Base-by-base conservation (phyloP, 1,140 invertebrate species). In the Drosophila pandora region DNA sequence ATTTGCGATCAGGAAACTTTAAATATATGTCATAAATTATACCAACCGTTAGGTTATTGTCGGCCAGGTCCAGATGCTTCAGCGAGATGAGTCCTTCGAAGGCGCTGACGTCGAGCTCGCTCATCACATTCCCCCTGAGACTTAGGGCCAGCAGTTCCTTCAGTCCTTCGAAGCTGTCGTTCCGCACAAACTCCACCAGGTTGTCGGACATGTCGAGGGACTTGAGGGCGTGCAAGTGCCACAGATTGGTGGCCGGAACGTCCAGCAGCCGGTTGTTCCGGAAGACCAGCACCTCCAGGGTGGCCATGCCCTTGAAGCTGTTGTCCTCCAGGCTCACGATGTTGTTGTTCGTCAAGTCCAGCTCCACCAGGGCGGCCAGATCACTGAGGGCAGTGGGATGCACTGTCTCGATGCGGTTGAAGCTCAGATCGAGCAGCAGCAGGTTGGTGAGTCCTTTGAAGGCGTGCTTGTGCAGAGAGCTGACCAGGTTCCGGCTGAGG, bases 331-430 rank as follows among this genome's bases (percentile, higher is more conserved):
- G 93, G 78, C 94, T 95, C 12, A 94, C 94, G 79, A 95, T 93
- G 48, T 94, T 94, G 90, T 98, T 98, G 67, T 95, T 94, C 47
- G 95, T 95, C 32, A 98, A 92, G 92, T 96, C 94, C 3, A 98
- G 92, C 47, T 94, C 93, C 79, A 96, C 94, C 52, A 98, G 90
- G 8, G 94, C 93, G 49, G 93, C 93, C 47, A 97, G 93, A 84
- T 95, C 95, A 45, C 93, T 93, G 87, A 98, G 96, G 8, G 95
- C 94, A 65, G 94, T 93, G 23, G 93, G 91, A 82, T 96, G 93
- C 61, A 98, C 93, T 32, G 93, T 93, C 58, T 95, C 94, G 73
- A 98, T 94, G 67, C 95, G 94, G 92, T 98, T 98, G 65, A 94
- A 92, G 50, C 95, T 95, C 9, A 98, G 91, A 88, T 97, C 95